These are phyloP conservation scores for Cyclophora albipunctata DNA, from an alignment of 2,888 invertebrate species.

Conservation along the genomic window DNA sequence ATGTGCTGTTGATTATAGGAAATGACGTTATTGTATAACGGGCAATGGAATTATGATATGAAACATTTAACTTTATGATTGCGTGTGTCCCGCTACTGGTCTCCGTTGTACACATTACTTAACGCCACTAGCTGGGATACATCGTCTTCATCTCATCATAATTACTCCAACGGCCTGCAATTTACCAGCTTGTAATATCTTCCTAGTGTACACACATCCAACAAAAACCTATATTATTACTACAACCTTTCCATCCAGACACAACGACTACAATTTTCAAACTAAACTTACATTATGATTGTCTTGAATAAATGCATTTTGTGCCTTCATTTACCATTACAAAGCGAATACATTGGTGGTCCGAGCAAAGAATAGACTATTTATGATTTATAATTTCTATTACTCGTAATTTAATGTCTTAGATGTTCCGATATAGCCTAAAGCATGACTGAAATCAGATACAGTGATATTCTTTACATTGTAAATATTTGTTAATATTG, in stretches of 20 bases:
- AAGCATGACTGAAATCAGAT: slow-evolving; percentile 35
- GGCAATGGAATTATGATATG: slow-evolving; percentile 27
- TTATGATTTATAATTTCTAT: slow-evolving; percentile 51
- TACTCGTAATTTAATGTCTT: slow-evolving; percentile 43
- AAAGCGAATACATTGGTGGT: slow-evolving; percentile 40
- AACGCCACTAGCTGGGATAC: slow-evolving; percentile 27
- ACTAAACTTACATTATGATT: slow-evolving; percentile 11
- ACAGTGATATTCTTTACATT: slow-evolving; percentile 19
- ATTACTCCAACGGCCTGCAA: slow-evolving; percentile 39
- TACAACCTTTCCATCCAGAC: slow-evolving; percentile 8
- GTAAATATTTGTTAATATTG: slow-evolving; percentile 7
- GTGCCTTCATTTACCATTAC: slow-evolving; percentile 16
- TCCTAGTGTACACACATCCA: slow-evolving; percentile 13
- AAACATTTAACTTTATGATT: slow-evolving; percentile 47
- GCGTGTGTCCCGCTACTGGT: slow-evolving; percentile 39
- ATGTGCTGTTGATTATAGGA: not conserved
- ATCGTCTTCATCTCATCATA: slow-evolving; percentile 43
- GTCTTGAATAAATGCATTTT: slow-evolving; percentile 17
- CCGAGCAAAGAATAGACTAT: slow-evolving; percentile 43
- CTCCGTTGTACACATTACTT: slow-evolving; percentile 41
- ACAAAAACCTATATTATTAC: slow-evolving; percentile 16
- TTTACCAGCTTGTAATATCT: slow-evolving; percentile 27
- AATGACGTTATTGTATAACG: slow-evolving; percentile 29
- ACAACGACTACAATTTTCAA: slow-evolving; percentile 11
- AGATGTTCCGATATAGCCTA: slow-evolving; percentile 34